A percentile compares a stretch with the other conserved stretches of the same genome.
Evolutionary conservation across 2,797 vertebrate genomes (phyloP).

Genomic region (Chloroceryle amazona): DNA sequence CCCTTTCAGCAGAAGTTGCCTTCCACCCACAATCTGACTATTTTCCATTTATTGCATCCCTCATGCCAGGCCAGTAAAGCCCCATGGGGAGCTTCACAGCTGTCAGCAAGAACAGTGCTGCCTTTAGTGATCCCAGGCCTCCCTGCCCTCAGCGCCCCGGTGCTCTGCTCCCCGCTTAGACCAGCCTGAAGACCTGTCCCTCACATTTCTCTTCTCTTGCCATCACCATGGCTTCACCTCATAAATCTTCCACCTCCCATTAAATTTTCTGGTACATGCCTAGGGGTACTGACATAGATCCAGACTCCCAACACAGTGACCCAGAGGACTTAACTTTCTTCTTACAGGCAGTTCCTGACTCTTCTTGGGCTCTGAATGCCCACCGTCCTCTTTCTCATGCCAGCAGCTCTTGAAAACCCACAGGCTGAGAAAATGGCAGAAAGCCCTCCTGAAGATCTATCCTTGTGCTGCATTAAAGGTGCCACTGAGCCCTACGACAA

Average conservation of each 20-base stretch:
- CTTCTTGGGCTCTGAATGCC: background rate
- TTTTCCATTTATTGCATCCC: background rate
- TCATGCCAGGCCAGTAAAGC: background rate
- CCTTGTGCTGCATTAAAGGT: background rate
- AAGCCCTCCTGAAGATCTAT: background rate
- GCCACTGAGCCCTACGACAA: rapidly evolving
- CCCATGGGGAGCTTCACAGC: background rate
- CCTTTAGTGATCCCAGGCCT: rapidly evolving
- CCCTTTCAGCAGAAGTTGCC: background rate
- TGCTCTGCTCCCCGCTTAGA: background rate
- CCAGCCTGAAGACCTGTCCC: background rate
- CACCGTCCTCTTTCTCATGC: background rate
- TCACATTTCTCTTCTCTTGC: background rate
- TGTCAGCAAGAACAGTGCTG: background rate
- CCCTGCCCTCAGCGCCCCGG: background rate
- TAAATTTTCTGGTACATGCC: background rate
- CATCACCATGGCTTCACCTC: background rate
- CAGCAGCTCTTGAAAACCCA: background rate
- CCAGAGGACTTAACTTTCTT: background rate
- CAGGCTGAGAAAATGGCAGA: background rate
- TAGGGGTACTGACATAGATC: background rate
- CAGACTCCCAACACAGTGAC: background rate
- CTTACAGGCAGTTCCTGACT: background rate
- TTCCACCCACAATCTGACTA: background rate
- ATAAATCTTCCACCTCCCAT: background rate